Conservation (phyloP, 2,113 vertebrate species). For the Phrynosoma platyrhinos region DNA sequence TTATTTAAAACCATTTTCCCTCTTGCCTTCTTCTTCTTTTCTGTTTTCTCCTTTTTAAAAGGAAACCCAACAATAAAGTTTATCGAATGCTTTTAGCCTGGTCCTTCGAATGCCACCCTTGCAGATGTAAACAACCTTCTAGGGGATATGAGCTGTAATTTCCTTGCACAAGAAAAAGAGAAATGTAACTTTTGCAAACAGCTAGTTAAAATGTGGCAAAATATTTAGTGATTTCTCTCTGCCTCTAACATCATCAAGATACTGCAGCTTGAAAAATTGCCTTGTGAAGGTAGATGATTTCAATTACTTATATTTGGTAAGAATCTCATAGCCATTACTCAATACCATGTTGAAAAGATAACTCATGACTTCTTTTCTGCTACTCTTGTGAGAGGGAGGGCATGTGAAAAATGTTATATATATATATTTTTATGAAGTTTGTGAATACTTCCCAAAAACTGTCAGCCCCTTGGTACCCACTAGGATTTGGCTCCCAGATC, state of each 20-base stretch:
- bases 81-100: slow-evolving; percentile 68
- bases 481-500: too few relatives aligned
- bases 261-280: too few relatives aligned
- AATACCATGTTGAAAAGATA: too few relatives aligned
- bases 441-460: too few relatives aligned
- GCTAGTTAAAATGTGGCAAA: slow-evolving; percentile 44
- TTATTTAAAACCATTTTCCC: slow-evolving; percentile 71
- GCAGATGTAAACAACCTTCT: slow-evolving; percentile 59
- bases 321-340: too few relatives aligned
- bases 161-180: slow-evolving; percentile 58
- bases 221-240: background rate
- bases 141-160: slow-evolving; percentile 48
- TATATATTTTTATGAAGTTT: too few relatives aligned
- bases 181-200: slow-evolving; percentile 33
- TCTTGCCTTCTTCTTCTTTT: background rate
- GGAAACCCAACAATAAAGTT: slow-evolving; percentile 69
- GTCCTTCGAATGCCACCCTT: slow-evolving; percentile 40
- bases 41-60: background rate
- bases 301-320: too few relatives aligned
- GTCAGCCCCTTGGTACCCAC: too few relatives aligned
- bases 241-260: background rate
- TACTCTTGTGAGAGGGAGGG: too few relatives aligned
- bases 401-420: too few relatives aligned
- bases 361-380: too few relatives aligned
- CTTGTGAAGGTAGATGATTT: too few relatives aligned